phyloP scores from a whole-genome alignment of 2,113 vertebrate species.

The Penelope pileata region DNA sequence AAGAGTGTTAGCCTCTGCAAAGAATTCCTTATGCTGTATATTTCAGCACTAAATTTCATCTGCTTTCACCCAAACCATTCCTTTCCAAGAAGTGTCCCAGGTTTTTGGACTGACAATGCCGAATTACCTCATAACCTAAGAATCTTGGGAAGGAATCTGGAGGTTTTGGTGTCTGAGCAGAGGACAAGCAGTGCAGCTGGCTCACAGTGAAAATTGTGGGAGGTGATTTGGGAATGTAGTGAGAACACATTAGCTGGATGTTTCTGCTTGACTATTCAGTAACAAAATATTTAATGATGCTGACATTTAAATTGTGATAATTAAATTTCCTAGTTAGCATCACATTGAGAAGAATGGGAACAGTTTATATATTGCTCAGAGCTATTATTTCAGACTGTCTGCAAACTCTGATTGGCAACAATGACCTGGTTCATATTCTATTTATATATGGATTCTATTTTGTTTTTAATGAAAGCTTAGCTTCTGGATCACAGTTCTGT shows the following conservation, averaged over 20 bases:
- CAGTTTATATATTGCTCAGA: conserved; percentile 33
- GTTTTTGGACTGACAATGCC: background rate
- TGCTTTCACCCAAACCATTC: background rate
- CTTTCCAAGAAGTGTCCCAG: background rate
- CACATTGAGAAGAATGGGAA: conserved; percentile 48
- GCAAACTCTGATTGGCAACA: conserved; percentile 62
- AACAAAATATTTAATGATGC: conserved; percentile 64
- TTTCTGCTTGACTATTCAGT: conserved; percentile 28
- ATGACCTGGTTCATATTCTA: conserved; percentile 55
- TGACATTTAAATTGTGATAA: conserved; percentile 48
- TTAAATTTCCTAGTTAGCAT: conserved; percentile 55
- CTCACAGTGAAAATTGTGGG: background rate
- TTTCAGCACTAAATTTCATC: background rate
- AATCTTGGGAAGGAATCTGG: background rate
- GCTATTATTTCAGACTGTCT: conserved; percentile 63
- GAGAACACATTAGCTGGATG: conserved; percentile 17
- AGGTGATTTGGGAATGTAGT: background rate
- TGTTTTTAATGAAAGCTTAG: conserved; percentile 43
- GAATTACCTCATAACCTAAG: background rate
- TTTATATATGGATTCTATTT: conserved; percentile 51
- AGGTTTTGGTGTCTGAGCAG: background rate
- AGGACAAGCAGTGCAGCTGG: conserved; percentile 2
- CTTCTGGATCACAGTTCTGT: conserved; percentile 43
- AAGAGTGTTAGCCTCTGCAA: background rate
- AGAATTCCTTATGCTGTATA: background rate